Conservation (phyloP, 2,888 invertebrate species). For the Lycia hirtaria region DNA sequence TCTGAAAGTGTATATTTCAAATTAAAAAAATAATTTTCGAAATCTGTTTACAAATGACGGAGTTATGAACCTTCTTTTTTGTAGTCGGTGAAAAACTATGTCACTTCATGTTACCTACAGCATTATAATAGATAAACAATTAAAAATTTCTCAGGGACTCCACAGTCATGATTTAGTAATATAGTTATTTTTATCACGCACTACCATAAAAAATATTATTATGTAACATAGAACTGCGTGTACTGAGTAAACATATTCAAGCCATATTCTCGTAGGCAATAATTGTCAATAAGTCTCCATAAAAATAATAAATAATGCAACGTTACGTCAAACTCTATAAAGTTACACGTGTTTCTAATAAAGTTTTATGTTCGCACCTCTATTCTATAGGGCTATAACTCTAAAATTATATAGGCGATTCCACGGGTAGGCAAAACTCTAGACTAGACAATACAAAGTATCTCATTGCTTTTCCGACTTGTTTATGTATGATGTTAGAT, state of each 20-base stretch:
- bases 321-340: slow-evolving; percentile 60
- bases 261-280: slow-evolving; percentile 26
- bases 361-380: slow-evolving; percentile 77
- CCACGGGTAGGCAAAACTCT: slow-evolving; percentile 60
- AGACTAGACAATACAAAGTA: slow-evolving; percentile 37
- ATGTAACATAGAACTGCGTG: slow-evolving; percentile 2
- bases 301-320: slow-evolving; percentile 52
- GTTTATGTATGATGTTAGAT: slow-evolving; percentile 17
- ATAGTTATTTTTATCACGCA: background rate
- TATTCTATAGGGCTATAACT: slow-evolving; percentile 73
- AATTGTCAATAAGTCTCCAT: slow-evolving; percentile 38
- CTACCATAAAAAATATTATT: background rate
- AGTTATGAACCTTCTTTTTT: too few species aligned
- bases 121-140: background rate
- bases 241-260: slow-evolving; percentile 29
- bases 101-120: too few species aligned
- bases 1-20: too few species aligned
- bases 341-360: slow-evolving; percentile 79
- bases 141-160: background rate
- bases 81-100: too few species aligned
- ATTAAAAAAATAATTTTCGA: too few species aligned
- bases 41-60: too few species aligned
- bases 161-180: background rate
- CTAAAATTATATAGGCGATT: slow-evolving; percentile 76
- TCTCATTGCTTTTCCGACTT: background rate